Conservation (phyloP, 2,888 invertebrate species). For the Agrochola lychnidis region DNA sequence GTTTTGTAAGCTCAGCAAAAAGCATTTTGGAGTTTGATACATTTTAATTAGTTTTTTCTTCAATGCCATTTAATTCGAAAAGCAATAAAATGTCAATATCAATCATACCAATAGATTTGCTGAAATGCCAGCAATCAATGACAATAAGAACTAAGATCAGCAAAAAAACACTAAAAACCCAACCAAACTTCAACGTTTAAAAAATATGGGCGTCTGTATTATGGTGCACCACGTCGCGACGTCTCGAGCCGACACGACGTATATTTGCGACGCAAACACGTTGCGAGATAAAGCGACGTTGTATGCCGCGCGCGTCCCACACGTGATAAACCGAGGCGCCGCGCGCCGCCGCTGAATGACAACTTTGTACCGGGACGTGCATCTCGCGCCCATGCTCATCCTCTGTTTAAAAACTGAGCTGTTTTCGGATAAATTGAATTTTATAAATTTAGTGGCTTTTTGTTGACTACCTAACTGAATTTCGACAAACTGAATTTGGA, state of each 20-base stretch:
- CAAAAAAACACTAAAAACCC: neutral
- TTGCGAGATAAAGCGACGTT: slow-evolving; percentile 39
- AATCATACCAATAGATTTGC: neutral
- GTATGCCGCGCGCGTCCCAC: slow-evolving; percentile 61
- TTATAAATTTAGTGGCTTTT: neutral
- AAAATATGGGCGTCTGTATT: slow-evolving; percentile 17
- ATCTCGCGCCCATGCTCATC: neutral
- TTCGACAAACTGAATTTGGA: too few relatives aligned
- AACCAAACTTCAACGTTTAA: neutral
- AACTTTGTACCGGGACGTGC: slow-evolving; percentile 27
- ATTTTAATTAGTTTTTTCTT: neutral
- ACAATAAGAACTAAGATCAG: neutral
- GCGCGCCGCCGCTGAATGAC: slow-evolving; percentile 38
- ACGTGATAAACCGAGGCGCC: slow-evolving; percentile 54
- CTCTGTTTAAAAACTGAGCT: neutral
- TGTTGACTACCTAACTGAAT: neutral
- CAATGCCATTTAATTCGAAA: neutral
- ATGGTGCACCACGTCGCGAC: neutral
- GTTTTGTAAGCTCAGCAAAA: neutral
- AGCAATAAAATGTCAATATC: neutral
- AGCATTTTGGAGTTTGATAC: neutral
- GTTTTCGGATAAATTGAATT: neutral
- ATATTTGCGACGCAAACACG: slow-evolving; percentile 52
- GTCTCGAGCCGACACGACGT: neutral
- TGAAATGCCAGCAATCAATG: neutral